Evolutionary conservation across 1,140 invertebrate species (phyloP).

Genomic region (Drosophila erecta): DNA sequence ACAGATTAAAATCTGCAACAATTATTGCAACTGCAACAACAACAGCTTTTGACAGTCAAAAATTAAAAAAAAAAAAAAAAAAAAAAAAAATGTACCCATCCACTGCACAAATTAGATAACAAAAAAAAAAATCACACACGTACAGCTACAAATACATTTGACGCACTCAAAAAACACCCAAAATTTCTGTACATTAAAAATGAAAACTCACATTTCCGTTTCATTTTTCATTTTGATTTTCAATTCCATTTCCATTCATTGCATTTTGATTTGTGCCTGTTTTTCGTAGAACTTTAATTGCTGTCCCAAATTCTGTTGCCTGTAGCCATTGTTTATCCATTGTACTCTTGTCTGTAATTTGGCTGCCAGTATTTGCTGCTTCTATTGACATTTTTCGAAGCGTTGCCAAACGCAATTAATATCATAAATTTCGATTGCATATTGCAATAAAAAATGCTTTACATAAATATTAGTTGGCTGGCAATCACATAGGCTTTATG

Average conservation of each 20-base stretch:
- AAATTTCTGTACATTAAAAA: background rate
- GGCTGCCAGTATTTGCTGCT: background rate
- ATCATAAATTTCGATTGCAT: background rate
- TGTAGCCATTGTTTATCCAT: constrained; percentile 8
- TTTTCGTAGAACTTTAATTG: constrained; percentile 30
- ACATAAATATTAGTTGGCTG: background rate
- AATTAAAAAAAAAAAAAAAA: constrained; percentile 15
- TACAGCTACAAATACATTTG: constrained; percentile 14
- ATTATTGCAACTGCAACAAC: constrained; percentile 33
- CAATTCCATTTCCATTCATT: constrained; percentile 5
- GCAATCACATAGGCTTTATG: background rate
- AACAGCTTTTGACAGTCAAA: constrained; percentile 50
- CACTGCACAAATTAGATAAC: constrained; percentile 10
- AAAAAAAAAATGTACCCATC: background rate
- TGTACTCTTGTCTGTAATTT: background rate
- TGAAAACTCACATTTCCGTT: constrained; percentile 11
- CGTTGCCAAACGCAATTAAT: background rate
- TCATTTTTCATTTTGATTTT: constrained; percentile 17
- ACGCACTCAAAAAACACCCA: constrained; percentile 5
- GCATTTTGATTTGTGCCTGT: constrained; percentile 28
- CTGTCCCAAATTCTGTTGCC: constrained; percentile 4
- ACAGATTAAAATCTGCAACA: constrained; percentile 35
- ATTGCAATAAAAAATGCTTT: background rate
- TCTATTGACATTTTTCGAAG: background rate
- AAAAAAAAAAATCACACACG: constrained; percentile 4